Base-by-base conservation (phyloP, 2,797 vertebrate genomes). In the Phyllotis vaccarum region DNA sequence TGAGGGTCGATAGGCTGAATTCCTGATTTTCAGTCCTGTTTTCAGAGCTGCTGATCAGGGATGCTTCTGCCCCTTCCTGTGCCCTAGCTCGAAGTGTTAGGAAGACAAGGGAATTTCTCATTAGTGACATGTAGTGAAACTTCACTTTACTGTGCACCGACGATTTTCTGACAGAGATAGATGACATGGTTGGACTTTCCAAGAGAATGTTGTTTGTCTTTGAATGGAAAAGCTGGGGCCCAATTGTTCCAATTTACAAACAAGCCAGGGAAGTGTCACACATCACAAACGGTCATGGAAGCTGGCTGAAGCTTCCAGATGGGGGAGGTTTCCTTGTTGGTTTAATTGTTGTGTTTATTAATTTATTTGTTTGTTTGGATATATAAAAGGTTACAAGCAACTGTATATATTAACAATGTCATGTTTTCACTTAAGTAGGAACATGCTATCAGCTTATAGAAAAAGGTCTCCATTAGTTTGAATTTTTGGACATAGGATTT, bases 111-210 rank as follows among this genome's bases (percentile, higher is more conserved):
- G 96, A 83, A 96, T 97, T 98, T 98, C 98, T 98, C 96, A 97
- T 97, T 98, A 98, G 97, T 97, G 97, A 98, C 97, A 98, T 95
- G 95, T 82, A 89, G 95, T 98, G 97, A 97, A 97, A 97, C 97
- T 97, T 97, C 98, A 95, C 97, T 98, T 98, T 97, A 97, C 98
- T 98, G 97, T 98, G 97, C 97, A 91, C 54, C 90, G 97, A 98
- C 90, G 86, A 94, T 94, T 98, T 98, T 98, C 97, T 99, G 99
- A 99, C 98, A 97, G 98, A 99, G 98, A 98, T 97, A 97, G 98
- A 98, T 98, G 75, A 90, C 91, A 82, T 95, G 93, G 97, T 98
- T 98, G 92, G 76, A 94, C 97, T 98, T 98, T 98, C 94, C 86
- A 80, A 98, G 98, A 98, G 98, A 98, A 98, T 97, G 95, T 97